These are phyloP conservation scores for Sicus ferrugineus DNA, from an alignment of 2,888 invertebrate genomes.

Conservation along the genomic window DNA sequence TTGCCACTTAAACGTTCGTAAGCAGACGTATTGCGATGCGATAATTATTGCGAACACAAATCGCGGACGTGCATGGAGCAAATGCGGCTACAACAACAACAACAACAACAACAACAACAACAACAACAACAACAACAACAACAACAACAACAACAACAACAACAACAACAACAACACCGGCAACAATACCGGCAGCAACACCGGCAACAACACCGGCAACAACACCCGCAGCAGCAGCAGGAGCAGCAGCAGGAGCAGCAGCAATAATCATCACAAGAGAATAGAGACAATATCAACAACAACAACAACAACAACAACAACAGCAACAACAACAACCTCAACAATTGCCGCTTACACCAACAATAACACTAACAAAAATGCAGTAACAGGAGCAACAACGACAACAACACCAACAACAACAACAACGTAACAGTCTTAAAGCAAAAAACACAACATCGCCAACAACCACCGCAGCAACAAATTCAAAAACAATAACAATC, in stretches of 20 bases:
- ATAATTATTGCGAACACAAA: slow-evolving; percentile 26
- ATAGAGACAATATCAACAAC: slow-evolving; percentile 6
- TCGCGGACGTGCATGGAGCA: not conserved
- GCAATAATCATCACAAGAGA: no score
- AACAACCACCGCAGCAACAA: slow-evolving; percentile 1
- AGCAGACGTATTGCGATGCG: slow-evolving; percentile 28
- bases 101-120: slow-evolving; percentile 4
- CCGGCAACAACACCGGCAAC: not conserved
- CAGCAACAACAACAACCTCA: not conserved
- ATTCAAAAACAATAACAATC: not conserved
- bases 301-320: not conserved
- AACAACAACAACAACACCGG: not conserved
- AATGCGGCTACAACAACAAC: slow-evolving; percentile 10
- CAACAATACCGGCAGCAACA: no score
- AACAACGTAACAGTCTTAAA: no score
- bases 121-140: not conserved
- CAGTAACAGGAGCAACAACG: slow-evolving; percentile 1
- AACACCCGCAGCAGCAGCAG: not conserved
- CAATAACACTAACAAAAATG: no score
- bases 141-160: slow-evolving; percentile 1
- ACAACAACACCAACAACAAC: slow-evolving; percentile 2
- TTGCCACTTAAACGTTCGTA: slow-evolving; percentile 24
- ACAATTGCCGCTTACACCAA: no score
- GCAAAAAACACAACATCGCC: not conserved
- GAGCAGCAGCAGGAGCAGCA: no score